Base-by-base conservation (phyloP, 2,113 vertebrate species). In the Australoheros scitulus region DNA sequence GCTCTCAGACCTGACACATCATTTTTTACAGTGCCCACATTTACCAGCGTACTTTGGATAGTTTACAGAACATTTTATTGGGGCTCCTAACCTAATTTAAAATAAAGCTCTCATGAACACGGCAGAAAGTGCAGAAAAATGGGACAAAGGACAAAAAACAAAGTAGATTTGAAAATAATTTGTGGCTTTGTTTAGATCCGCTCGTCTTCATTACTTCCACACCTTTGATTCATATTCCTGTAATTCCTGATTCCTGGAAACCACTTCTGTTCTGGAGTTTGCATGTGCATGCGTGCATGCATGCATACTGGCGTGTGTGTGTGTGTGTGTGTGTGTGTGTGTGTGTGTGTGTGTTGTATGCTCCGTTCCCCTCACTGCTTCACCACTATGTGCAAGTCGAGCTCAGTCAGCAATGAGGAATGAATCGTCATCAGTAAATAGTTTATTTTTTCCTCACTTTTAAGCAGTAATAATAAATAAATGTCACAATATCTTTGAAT, bases 391-490 rank as follows among this genome's bases (percentile, higher is more conserved):
- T 68, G 63, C 56, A 41, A 32, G 86, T 88, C 80, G 91, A 77
- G 89, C 89, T 91, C 68, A 22, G 70, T 79, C 82, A 50, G 81
- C 61, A 36, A 9, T 83, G 57, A 91, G 88, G 86, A 91, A 92
- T 92, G 89, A 88, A 2, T 55, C 57, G 47, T 18, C 34, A 80
- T 18, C 52, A 70, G 43, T 70, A 50, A 7, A 9, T 70, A 52
- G 15, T 70, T 57, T 57, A 24, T 43, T 57, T 11, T n/a, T 70
- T 15, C 64, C 0, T 70, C 24, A 70, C 41, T 11, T 68, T 50
- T 50, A 15, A 50, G 15, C 41, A 50, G 15, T 47, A 50, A 14
- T 4, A 26, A 47, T 24, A 70, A 70, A 50, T 2, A 68, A 4
- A 68, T 47, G 18, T 68, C 41, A 47, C 3, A 18, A 1, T 4